Evolutionary conservation across 2,888 invertebrate species (phyloP).

Genomic region (Ariolimax columbianus): DNA sequence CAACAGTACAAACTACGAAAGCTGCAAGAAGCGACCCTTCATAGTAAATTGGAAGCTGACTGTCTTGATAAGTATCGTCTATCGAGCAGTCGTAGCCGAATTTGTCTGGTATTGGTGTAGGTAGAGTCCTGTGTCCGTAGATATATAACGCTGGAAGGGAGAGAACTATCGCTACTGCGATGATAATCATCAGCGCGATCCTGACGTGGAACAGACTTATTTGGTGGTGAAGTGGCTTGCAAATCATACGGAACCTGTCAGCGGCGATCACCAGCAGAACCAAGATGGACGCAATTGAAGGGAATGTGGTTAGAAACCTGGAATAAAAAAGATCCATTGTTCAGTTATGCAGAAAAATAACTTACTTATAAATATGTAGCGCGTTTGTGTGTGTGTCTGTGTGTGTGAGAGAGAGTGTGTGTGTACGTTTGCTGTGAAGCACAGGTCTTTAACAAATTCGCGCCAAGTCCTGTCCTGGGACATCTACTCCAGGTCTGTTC

Average conservation of each 20-base stretch:
- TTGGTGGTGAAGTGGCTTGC: slow-evolving; percentile 62
- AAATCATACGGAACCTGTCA: slow-evolving; percentile 64
- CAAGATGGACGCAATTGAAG: slow-evolving; percentile 33
- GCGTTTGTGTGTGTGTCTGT: too few relatives aligned
- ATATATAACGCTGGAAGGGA: slow-evolving; percentile 52
- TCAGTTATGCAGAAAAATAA: too few relatives aligned
- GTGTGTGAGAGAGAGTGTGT: too few relatives aligned
- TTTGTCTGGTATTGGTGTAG: slow-evolving; percentile 37
- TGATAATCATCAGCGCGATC: slow-evolving; percentile 43
- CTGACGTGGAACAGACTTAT: slow-evolving; percentile 59
- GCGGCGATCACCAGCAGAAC: slow-evolving; percentile 39
- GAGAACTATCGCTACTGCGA: slow-evolving; percentile 23
- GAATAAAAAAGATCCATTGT: too few relatives aligned
- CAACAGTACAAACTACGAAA: slow-evolving; percentile 43
- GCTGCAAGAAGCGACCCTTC: slow-evolving; percentile 33
- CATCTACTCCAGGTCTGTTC: too few relatives aligned
- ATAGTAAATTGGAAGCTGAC: slow-evolving; percentile 50
- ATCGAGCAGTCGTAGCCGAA: slow-evolving; percentile 55
- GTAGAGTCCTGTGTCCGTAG: slow-evolving; percentile 51
- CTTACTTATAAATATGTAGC: too few relatives aligned
- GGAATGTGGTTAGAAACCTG: slow-evolving; percentile 41
- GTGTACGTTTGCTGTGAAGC: too few relatives aligned
- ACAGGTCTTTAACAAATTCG: too few relatives aligned
- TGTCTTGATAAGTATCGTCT: slow-evolving; percentile 45
- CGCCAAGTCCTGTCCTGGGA: too few relatives aligned